Conservation (phyloP, 2,888 invertebrate species). For the Hanleya hanleyi region DNA sequence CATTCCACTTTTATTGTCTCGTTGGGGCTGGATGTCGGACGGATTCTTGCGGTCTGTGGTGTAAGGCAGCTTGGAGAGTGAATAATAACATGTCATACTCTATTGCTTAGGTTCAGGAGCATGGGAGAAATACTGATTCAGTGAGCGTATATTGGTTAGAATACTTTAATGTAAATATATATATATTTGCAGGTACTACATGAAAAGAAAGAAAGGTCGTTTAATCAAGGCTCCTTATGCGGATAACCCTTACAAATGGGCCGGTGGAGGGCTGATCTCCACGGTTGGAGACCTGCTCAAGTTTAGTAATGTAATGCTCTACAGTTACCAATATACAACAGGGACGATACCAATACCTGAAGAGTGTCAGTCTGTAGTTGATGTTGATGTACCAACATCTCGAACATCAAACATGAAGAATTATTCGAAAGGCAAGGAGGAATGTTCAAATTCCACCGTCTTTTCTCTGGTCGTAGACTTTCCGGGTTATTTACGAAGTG, state of each 20-base stretch:
- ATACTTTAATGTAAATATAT: too few species aligned
- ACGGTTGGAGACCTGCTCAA: slow-evolving; percentile 75
- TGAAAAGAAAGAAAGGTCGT: slow-evolving; percentile 69
- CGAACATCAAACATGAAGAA: neutral
- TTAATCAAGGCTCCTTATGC: slow-evolving; percentile 77
- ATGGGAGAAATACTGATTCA: too few species aligned
- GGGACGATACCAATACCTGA: neutral
- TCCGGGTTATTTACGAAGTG: slow-evolving; percentile 71
- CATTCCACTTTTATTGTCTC: too few species aligned
- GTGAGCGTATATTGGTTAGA: too few species aligned
- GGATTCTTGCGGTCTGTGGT: too few species aligned
- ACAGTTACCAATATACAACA: slow-evolving; percentile 73
- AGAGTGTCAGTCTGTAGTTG: neutral
- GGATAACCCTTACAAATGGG: slow-evolving; percentile 79
- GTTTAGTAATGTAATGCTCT: slow-evolving; percentile 77
- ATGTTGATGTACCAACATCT: neutral
- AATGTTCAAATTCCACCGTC: neutral
- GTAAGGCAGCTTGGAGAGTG: too few species aligned
- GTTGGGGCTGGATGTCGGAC: too few species aligned
- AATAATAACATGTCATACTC: too few species aligned
- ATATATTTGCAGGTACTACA: slow-evolving; percentile 75
- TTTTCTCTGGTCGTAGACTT: neutral
- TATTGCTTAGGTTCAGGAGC: too few species aligned
- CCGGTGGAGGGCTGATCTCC: slow-evolving; percentile 78
- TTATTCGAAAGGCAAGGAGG: neutral